Base-by-base conservation (phyloP, 2,797 vertebrate species). In the Iguana delicatissima region DNA sequence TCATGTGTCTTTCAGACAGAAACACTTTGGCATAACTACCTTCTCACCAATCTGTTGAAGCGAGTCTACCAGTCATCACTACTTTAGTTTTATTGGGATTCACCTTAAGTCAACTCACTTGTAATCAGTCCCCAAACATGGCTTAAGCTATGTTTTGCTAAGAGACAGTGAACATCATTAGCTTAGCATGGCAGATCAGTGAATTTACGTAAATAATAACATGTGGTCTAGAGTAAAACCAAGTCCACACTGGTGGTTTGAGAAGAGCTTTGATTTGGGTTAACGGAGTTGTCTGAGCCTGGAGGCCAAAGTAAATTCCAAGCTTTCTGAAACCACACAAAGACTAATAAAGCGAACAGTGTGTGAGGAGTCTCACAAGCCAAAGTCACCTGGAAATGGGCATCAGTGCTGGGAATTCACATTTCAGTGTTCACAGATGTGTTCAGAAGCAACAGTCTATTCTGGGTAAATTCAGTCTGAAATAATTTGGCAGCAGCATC, bases 251-350 rank as follows among this genome's bases (percentile, higher is more conserved):
- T 76, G 35, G 80, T 77, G 87, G 84, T 69, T 92, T 83, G 42
- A 80, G 32, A 14, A 42, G 4, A 79, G 35, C 59, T 89, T 91
- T 77, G 38, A 57, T 62, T 87, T 50, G 90, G 90, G 86, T 94
- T 85, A 42, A 57, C 81, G 24, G 89, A 90, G 79, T 94, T 89
- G 88, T 94, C 81, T 83, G 55, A 92, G 87, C 74, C 72, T 10
- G 73, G 88, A 82, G 95, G 72, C 12, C 18, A 95, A 94, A 94
- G 14, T 89, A 92, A 93, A 92, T 74, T 9, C 8, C 29, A 74
- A 86, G 0, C 0, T 69, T 20, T 92, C 42, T 86, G 92, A 95
- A 94, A 91, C 67, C 87, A 67, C 24, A 0, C 76, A 26, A 77
- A 16, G 86, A 35, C 46, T 55, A 94, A 72, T 38, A 6, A 83